Evolutionary conservation across 2,888 invertebrate species (phyloP).

Genomic region (Chrysolina oricalcia): DNA sequence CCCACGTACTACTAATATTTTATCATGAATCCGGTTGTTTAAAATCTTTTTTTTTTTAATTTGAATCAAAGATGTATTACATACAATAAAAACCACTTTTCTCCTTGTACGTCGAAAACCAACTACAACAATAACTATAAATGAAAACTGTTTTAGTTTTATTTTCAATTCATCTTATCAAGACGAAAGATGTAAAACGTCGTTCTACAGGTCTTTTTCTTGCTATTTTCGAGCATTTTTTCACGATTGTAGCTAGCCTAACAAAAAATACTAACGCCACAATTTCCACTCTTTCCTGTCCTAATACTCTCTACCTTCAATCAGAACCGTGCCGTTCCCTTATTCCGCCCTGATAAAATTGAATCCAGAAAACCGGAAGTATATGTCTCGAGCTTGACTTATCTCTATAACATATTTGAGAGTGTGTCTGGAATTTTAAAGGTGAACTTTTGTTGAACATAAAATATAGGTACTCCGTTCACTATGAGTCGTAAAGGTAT

Average conservation of each 20-base stretch:
- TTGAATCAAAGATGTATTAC: too few species aligned
- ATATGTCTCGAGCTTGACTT: slow-evolving; percentile 45
- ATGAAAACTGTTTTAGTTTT: too few species aligned
- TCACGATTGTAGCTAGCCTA: slow-evolving; percentile 36
- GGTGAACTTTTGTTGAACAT: slow-evolving; percentile 3
- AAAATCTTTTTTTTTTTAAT: too few species aligned
- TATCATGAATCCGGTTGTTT: too few species aligned
- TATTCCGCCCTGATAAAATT: slow-evolving; percentile 34
- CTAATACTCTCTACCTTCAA: slow-evolving; percentile 11
- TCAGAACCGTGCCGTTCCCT: slow-evolving; percentile 33
- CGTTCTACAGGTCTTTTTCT: background rate
- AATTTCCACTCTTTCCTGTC: slow-evolving; percentile 24
- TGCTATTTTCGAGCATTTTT: slow-evolving; percentile 31
- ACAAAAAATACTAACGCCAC: slow-evolving; percentile 30
- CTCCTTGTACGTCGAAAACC: too few species aligned
- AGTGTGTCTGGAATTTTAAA: slow-evolving; percentile 4
- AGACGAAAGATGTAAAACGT: too few species aligned
- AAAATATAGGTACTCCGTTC: too few species aligned
- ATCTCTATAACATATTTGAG: slow-evolving; percentile 3
- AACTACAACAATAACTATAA: too few species aligned
- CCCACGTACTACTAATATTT: too few species aligned
- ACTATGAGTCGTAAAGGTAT: background rate
- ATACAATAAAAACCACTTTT: too few species aligned
- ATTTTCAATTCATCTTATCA: too few species aligned
- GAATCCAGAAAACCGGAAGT: slow-evolving; percentile 40